Conservation (phyloP, 2,113 vertebrate genomes). For the Todiramphus saurophagus region DNA sequence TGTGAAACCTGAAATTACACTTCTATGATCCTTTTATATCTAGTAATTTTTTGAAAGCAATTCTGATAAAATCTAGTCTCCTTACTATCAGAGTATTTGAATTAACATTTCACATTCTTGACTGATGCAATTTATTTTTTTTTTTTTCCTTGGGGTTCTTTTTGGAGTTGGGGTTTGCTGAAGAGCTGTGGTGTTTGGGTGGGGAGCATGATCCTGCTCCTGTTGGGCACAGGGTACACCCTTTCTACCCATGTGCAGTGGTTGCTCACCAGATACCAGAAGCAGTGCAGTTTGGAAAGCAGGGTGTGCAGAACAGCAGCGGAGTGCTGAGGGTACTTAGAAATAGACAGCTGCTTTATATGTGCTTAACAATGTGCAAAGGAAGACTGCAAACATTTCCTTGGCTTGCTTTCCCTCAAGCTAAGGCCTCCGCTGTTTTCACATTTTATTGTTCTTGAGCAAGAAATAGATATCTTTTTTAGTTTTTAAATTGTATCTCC, state of each 20-base stretch:
- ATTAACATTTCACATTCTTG: not conserved
- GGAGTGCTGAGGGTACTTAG: not conserved
- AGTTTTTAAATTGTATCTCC: too few species aligned
- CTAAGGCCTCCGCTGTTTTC: not conserved
- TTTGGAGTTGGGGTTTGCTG: not conserved
- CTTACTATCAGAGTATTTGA: not conserved
- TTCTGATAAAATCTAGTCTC: not conserved
- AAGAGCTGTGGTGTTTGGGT: not conserved
- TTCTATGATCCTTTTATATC: not conserved
- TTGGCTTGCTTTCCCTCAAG: not conserved
- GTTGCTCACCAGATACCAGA: not conserved
- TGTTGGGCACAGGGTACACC: fast-evolving
- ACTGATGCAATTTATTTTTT: not conserved
- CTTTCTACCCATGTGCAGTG: not conserved
- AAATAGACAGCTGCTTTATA: not conserved
- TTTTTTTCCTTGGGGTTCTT: not conserved
- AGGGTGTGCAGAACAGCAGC: not conserved
- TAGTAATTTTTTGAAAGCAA: not conserved
- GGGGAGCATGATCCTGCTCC: not conserved
- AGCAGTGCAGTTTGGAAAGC: not conserved
- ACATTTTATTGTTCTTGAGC: not conserved
- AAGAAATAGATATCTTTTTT: not conserved
- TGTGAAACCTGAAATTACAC: not conserved
- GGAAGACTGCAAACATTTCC: not conserved
- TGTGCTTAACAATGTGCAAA: not conserved